Conservation (phyloP, 2,888 invertebrate species). For the Osedax frankpressi region DNA sequence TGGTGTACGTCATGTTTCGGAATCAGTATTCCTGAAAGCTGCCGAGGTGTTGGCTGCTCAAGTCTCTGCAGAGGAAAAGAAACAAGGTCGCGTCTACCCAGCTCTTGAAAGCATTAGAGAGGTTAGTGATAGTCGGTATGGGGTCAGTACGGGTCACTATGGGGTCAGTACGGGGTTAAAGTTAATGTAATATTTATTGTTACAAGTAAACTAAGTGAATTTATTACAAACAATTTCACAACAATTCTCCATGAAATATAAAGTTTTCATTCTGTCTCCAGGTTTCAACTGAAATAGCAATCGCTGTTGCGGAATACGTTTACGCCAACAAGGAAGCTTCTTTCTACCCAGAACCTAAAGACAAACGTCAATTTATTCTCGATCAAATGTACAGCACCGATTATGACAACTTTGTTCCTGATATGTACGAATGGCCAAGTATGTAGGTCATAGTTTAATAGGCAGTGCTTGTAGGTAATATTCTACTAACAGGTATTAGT, state of each 20-base stretch:
- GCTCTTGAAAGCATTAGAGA: slow-evolving; percentile 65
- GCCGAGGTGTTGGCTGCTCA: slow-evolving; percentile 66
- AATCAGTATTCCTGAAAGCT: slow-evolving; percentile 82
- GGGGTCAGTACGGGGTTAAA: too few species aligned
- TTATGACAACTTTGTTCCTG: slow-evolving; percentile 46
- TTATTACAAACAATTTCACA: too few species aligned
- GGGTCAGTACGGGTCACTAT: too few species aligned
- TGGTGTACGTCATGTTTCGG: slow-evolving; percentile 79
- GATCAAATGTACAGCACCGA: slow-evolving; percentile 34
- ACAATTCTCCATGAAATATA: too few species aligned
- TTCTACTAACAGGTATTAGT: too few species aligned
- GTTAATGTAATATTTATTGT: too few species aligned
- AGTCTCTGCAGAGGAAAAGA: slow-evolving; percentile 66
- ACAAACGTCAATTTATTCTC: slow-evolving; percentile 47
- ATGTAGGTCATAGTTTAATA: too few species aligned
- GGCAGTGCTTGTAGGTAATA: too few species aligned
- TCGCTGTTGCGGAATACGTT: slow-evolving; percentile 64
- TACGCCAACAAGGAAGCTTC: slow-evolving; percentile 51
- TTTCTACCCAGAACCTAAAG: slow-evolving; percentile 49
- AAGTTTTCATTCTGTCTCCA: too few species aligned
- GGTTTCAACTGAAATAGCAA: slow-evolving; percentile 74
- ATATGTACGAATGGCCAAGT: slow-evolving; percentile 46
- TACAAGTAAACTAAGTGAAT: too few species aligned
- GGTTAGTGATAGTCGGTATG: neutral
- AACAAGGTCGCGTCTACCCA: slow-evolving; percentile 76